Percentiles rank a stretch among this genome's conserved stretches.
phyloP scores from a whole-genome alignment of 2,888 invertebrate genomes.

The Metallyticus violacea region DNA sequence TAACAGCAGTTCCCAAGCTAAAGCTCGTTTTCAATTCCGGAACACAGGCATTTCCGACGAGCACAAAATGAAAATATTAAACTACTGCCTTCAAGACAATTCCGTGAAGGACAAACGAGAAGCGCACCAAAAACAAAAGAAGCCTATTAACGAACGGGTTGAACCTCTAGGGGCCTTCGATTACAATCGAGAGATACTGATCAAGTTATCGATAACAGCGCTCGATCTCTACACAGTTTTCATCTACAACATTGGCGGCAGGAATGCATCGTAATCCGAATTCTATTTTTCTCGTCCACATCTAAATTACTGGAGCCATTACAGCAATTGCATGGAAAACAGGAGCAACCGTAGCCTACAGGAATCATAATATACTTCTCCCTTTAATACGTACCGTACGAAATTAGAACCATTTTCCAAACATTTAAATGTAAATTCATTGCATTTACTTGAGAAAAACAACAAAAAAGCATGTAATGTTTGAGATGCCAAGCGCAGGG shows the following conservation, averaged over 20 bases:
- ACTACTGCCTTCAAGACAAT: neutral
- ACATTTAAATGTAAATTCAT: conserved; percentile 26
- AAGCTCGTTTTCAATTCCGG: too few species aligned
- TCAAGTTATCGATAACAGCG: conserved; percentile 8
- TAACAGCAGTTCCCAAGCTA: too few species aligned
- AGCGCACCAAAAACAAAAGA: too few species aligned
- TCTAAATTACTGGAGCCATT: conserved; percentile 18
- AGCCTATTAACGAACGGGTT: neutral
- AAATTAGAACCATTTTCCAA: conserved; percentile 20
- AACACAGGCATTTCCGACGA: neutral
- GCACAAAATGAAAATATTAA: neutral
- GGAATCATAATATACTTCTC: too few species aligned
- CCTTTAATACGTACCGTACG: conserved; percentile 3
- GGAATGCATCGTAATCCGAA: neutral
- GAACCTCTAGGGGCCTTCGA: neutral
- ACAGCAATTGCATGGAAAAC: conserved; percentile 20
- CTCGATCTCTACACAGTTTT: neutral
- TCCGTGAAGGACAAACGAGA: neutral
- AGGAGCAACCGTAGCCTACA: neutral
- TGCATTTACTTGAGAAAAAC: conserved; percentile 3
- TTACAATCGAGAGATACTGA: neutral
- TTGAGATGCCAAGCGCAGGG: too few species aligned
- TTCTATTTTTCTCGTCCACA: neutral
- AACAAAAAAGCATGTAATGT: neutral
- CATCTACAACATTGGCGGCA: neutral